Percentiles rank a stretch among this genome's conserved stretches.
These are phyloP conservation scores for Halocaridina rubra DNA, from an alignment of 2,888 invertebrate species.

Conservation along the genomic window DNA sequence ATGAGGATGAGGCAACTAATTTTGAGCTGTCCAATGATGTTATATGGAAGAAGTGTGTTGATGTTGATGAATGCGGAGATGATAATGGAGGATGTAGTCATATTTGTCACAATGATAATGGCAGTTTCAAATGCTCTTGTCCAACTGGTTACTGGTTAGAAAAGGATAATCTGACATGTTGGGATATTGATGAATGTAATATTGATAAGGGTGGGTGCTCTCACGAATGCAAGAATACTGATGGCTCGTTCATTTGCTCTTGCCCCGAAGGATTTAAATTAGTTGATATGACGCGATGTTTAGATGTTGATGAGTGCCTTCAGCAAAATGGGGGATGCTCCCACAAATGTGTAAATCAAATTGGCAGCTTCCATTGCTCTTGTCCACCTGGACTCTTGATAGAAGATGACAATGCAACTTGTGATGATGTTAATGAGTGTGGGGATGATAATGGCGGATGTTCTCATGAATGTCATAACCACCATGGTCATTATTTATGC, in stretches of 20 bases:
- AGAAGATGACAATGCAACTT: conserved; percentile 62
- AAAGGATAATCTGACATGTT: conserved; percentile 65
- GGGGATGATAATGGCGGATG: conserved; percentile 59
- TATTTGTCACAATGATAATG: conserved; percentile 69
- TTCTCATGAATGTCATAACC: conserved; percentile 50
- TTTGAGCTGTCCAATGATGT: conserved; percentile 73
- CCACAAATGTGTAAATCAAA: conserved; percentile 47
- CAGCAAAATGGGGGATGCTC: conserved; percentile 45
- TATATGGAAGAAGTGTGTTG: conserved; percentile 69
- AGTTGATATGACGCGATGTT: conserved; percentile 46
- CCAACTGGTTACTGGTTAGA: conserved; percentile 64
- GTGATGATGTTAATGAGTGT: conserved; percentile 66
- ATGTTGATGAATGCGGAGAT: conserved; percentile 69
- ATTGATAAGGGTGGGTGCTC: conserved; percentile 68
- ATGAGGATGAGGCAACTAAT: conserved; percentile 74
- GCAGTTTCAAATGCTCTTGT: conserved; percentile 68
- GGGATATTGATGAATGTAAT: conserved; percentile 50
- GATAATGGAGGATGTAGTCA: conserved; percentile 68
- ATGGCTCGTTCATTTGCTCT: conserved; percentile 68
- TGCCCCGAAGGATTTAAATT: conserved; percentile 66
- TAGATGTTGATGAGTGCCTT: conserved; percentile 62
- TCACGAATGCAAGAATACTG: conserved; percentile 69
- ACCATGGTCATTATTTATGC: conserved; percentile 55
- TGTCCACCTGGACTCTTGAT: conserved; percentile 74
- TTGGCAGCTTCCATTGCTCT: conserved; percentile 69